These are phyloP conservation scores for Gastrophryne carolinensis DNA, from an alignment of 2,797 vertebrate species.

Conservation along the genomic window DNA sequence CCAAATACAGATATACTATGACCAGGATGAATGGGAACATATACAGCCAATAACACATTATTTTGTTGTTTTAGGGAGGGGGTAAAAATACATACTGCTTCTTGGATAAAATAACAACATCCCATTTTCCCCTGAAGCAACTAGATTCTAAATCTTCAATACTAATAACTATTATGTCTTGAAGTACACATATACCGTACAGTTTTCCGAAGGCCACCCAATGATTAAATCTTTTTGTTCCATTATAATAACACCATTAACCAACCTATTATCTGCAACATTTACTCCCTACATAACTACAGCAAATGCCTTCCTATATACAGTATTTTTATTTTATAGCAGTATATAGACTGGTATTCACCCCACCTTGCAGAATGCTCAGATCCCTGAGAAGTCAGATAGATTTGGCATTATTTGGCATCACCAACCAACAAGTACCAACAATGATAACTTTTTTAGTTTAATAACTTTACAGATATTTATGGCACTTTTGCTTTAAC, in stretches of 20 bases:
- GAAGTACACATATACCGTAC: too few relatives aligned
- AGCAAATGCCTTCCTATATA: not conserved
- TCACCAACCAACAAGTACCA: constrained; percentile 29
- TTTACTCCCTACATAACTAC: not conserved
- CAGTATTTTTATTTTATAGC: not conserved
- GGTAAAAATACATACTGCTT: too few relatives aligned
- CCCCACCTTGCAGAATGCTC: constrained; percentile 10
- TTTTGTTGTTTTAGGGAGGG: too few relatives aligned
- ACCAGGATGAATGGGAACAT: too few relatives aligned
- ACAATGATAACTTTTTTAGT: not conserved
- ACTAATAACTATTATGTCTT: too few relatives aligned
- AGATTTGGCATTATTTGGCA: constrained; percentile 38
- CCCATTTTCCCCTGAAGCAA: too few relatives aligned
- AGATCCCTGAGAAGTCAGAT: constrained; percentile 14
- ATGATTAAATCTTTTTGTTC: too few relatives aligned
- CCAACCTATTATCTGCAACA: not conserved
- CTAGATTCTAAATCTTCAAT: too few relatives aligned
- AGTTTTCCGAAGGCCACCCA: not conserved
- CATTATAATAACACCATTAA: too few relatives aligned
- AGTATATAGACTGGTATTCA: constrained; percentile 12
- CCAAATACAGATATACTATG: too few relatives aligned
- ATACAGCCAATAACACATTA: too few relatives aligned
- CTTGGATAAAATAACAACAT: too few relatives aligned
- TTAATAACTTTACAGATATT: not conserved
- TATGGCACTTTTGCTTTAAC: constrained; percentile 10